These are phyloP conservation scores for Myotis brandtii DNA, from an alignment of 2,113 vertebrate genomes.

Conservation along the genomic window DNA sequence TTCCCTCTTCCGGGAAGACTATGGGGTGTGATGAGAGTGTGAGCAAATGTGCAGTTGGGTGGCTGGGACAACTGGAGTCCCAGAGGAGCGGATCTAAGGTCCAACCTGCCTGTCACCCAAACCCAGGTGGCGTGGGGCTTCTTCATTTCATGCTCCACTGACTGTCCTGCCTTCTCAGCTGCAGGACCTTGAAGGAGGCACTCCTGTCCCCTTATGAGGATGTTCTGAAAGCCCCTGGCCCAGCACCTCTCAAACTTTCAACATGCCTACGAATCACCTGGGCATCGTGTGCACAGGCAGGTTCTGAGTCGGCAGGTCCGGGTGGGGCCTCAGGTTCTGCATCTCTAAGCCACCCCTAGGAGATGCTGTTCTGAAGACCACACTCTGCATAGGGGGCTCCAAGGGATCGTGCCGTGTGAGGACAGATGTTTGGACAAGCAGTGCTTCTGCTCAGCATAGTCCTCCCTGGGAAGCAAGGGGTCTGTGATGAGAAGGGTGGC, in stretches of 20 bases:
- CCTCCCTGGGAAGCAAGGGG: rapidly evolving
- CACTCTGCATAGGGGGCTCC: not conserved
- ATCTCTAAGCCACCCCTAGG: not conserved
- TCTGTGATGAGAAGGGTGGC: not conserved
- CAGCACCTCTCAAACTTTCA: not conserved
- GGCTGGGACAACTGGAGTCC: not conserved
- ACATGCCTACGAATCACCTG: rapidly evolving
- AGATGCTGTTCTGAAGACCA: not conserved
- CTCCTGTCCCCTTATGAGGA: not conserved
- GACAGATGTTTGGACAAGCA: not conserved
- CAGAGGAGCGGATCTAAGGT: not conserved
- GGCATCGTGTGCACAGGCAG: not conserved
- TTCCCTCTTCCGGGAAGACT: not conserved
- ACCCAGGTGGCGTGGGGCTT: not conserved
- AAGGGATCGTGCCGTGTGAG: rapidly evolving
- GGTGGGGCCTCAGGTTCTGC: not conserved
- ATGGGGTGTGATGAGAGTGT: not conserved
- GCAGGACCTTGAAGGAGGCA: not conserved
- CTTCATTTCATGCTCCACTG: rapidly evolving
- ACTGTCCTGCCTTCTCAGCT: not conserved
- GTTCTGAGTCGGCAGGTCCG: not conserved
- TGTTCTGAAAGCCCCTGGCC: not conserved
- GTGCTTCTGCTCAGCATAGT: not conserved
- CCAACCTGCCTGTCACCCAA: not conserved
- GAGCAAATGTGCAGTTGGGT: not conserved